Percentiles rank a stretch among this genome's conserved stretches.
These are phyloP conservation scores for Pao palembangensis DNA, from an alignment of 2,113 vertebrate species.

Conservation along the genomic window DNA sequence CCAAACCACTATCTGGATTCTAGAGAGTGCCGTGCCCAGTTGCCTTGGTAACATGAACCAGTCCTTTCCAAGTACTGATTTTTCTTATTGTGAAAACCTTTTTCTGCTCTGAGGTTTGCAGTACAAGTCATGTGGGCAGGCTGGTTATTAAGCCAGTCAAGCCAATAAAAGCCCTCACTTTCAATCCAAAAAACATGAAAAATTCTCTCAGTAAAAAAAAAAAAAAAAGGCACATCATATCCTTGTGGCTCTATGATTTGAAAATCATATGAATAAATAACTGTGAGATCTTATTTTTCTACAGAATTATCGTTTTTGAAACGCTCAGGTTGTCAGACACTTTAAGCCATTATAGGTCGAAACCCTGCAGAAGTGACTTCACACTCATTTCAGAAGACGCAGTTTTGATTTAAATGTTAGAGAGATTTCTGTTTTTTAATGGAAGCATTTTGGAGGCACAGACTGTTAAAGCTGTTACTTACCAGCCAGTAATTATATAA, in stretches of 20 bases:
- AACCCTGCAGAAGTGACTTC: conserved; percentile 34
- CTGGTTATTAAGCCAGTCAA: conserved; percentile 40
- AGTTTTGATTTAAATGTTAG: conserved; percentile 17
- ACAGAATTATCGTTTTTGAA: conserved; percentile 60
- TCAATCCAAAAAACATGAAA: neutral
- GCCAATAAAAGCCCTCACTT: conserved; percentile 41
- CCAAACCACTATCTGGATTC: conserved; percentile 52
- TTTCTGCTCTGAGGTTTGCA: conserved; percentile 39
- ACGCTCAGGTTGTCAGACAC: conserved; percentile 69
- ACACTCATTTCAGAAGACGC: conserved; percentile 10
- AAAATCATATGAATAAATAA: neutral
- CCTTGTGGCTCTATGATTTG: no score
- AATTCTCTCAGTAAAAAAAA: neutral
- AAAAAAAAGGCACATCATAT: neutral
- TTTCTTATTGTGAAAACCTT: conserved; percentile 65
- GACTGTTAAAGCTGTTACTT: conserved; percentile 56
- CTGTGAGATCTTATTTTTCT: conserved; percentile 73
- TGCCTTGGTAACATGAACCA: conserved; percentile 73
- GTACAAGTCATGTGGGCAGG: conserved; percentile 27
- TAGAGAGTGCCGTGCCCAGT: conserved; percentile 60
- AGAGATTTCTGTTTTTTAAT: conserved; percentile 29
- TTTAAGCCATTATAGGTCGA: conserved; percentile 58
- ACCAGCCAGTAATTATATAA: conserved; percentile 20
- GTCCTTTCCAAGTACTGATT: conserved; percentile 50
- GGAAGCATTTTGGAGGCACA: conserved; percentile 31